Conservation (phyloP, 2,797 vertebrate genomes). For the Vipera latastei region DNA sequence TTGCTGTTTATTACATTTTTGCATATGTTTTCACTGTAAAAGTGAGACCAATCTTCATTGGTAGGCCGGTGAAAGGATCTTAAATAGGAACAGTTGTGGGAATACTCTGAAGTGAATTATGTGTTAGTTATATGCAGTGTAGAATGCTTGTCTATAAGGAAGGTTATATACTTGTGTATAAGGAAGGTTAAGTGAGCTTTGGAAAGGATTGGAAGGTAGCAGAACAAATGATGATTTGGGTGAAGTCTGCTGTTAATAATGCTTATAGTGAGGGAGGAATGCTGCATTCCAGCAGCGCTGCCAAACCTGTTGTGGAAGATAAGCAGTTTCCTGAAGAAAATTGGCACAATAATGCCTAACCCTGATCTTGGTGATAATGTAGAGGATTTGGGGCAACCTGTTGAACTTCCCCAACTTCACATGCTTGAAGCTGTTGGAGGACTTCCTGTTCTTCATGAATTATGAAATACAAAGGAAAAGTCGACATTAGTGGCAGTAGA, state of each 20-base stretch:
- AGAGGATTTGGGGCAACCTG: background rate
- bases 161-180: background rate
- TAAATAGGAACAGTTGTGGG: background rate
- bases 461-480: background rate
- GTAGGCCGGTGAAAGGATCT: background rate
- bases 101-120: background rate
- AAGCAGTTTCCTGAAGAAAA: background rate
- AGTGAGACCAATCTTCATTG: background rate
- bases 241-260: background rate
- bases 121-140: background rate
- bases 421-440: background rate
- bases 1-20: background rate
- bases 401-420: background rate
- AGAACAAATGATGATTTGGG: background rate
- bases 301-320: background rate
- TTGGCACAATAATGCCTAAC: background rate
- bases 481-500: background rate
- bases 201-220: background rate
- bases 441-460: background rate
- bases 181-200: background rate
- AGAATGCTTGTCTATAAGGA: background rate
- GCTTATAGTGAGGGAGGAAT: background rate
- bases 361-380: background rate
- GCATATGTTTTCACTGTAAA: background rate
- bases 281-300: background rate